Conservation (phyloP, 1,140 invertebrate species). For the Myzus persicae region DNA sequence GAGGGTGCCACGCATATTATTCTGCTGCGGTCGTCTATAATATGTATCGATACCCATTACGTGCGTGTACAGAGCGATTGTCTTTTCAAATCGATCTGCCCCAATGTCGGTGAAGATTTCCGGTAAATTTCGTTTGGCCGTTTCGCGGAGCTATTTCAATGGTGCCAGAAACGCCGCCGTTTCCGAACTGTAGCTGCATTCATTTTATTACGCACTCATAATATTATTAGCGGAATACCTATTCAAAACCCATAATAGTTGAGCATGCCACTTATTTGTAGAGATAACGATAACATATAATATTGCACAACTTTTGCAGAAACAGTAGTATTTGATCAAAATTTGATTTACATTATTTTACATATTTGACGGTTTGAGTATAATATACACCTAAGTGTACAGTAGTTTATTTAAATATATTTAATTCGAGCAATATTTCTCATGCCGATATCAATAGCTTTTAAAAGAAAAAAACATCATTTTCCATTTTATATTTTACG, state of each 20-base stretch:
- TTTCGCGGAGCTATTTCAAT: neutral
- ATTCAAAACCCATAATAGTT: neutral
- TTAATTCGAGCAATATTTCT: neutral
- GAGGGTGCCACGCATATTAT: neutral
- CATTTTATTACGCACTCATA: neutral
- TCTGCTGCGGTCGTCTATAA: neutral
- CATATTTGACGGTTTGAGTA: neutral
- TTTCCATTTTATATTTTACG: no score
- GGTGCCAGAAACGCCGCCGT: neutral
- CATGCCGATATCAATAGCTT: no score
- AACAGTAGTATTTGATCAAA: neutral
- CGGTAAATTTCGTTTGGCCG: neutral
- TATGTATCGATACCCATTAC: neutral
- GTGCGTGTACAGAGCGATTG: neutral
- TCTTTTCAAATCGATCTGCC: neutral
- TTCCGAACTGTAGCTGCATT: neutral
- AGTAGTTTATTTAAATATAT: neutral
- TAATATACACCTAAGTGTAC: neutral
- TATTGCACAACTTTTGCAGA: neutral
- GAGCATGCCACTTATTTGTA: neutral
- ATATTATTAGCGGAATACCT: neutral
- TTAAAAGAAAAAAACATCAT: no score
- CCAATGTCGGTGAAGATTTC: neutral
- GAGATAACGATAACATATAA: neutral
- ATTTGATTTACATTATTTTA: neutral